Percentiles rank a stretch among this genome's conserved stretches.
Evolutionary conservation across 2,113 vertebrate species (phyloP).

Genomic region (Hymenochirus boettgeri): DNA sequence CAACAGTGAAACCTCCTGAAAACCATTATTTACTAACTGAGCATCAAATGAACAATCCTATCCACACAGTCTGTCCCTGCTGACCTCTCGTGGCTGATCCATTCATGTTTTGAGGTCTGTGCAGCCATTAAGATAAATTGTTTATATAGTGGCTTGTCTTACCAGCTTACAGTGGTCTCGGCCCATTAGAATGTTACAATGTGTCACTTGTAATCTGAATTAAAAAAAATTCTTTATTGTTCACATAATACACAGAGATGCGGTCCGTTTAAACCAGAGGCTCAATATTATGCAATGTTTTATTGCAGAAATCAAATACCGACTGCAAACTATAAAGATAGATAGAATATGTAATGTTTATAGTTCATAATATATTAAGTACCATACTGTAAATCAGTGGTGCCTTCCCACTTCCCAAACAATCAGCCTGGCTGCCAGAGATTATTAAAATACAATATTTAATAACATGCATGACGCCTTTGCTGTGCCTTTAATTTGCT

Average conservation of each 20-base stretch:
- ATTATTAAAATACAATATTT: too few species aligned
- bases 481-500: too few species aligned
- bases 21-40: background rate
- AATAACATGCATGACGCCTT: too few species aligned
- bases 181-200: background rate
- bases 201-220: background rate
- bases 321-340: too few species aligned
- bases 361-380: too few species aligned
- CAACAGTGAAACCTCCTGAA: too few species aligned
- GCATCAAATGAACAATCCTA: background rate
- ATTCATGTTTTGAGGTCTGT: slow-evolving; percentile 30
- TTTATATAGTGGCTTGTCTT: slow-evolving; percentile 15
- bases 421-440: too few species aligned
- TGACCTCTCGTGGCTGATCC: slow-evolving; percentile 30
- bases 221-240: background rate
- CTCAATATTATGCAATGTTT: background rate
- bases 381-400: too few species aligned
- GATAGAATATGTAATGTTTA: too few species aligned
- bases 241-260: background rate
- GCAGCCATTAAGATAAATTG: slow-evolving; percentile 22
- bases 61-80: slow-evolving; percentile 18
- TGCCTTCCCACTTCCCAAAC: too few species aligned
- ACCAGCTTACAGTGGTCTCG: background rate
- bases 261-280: background rate
- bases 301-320: background rate